A percentile compares a stretch with the other conserved stretches of the same genome.
These are phyloP conservation scores for Gambusia yucatana DNA, from an alignment of 2,797 vertebrate genomes.

Conservation along the genomic window DNA sequence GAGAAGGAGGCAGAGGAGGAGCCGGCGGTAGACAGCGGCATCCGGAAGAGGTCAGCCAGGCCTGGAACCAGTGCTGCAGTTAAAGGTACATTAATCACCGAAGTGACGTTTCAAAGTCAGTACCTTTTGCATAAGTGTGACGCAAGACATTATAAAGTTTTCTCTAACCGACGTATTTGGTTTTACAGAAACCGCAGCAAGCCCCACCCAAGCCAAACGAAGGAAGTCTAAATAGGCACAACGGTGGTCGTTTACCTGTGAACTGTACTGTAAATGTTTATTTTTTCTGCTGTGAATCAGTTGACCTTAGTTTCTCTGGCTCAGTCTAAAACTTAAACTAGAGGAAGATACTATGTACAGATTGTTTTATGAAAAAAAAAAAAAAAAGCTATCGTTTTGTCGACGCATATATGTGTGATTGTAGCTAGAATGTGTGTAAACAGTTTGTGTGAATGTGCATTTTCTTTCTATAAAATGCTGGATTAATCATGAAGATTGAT, in stretches of 20 bases:
- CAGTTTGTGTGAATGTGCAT: conserved; percentile 77
- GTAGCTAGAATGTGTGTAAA: conserved; percentile 79
- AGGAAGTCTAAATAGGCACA: conserved; percentile 95
- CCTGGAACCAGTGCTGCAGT: conserved; percentile 83
- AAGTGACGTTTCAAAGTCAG: not conserved
- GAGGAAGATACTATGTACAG: conserved; percentile 89
- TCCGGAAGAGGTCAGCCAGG: conserved; percentile 91
- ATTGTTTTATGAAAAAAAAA: conserved; percentile 82
- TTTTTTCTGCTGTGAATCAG: conserved; percentile 83
- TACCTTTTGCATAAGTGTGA: not conserved
- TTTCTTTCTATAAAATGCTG: conserved; percentile 82
- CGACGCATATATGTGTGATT: conserved; percentile 75
- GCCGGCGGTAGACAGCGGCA: conserved; percentile 88
- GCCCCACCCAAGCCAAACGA: conserved; percentile 95
- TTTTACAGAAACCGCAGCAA: conserved; percentile 88
- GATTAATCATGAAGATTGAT: conserved; percentile 83
- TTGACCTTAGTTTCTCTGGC: conserved; percentile 84
- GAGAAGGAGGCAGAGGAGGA: conserved; percentile 91
- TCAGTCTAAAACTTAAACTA: conserved; percentile 66
- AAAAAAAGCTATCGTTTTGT: conserved; percentile 84
- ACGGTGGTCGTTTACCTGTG: conserved; percentile 84
- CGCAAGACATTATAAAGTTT: not conserved
- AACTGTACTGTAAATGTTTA: conserved; percentile 92
- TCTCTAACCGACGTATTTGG: conserved; percentile 22
- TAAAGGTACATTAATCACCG: conserved; percentile 64